These are phyloP conservation scores for Drosophila maculinotata DNA, from an alignment of 2,888 invertebrate species.

Conservation along the genomic window DNA sequence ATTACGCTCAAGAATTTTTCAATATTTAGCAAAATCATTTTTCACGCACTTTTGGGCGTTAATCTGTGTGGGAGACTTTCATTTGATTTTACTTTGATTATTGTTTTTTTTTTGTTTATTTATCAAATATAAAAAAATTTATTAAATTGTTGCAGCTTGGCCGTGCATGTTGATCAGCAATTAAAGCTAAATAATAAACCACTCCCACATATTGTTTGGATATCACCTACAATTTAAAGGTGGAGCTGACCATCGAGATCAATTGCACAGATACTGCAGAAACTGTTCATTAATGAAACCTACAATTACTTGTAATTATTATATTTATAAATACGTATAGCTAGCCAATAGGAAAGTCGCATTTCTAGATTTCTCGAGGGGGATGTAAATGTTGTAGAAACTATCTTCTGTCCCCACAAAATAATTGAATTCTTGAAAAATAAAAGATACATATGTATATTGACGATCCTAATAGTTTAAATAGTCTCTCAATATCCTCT, in stretches of 20 bases:
- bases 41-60: conserved; percentile 21
- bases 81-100: conserved; percentile 9
- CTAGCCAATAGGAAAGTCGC: too few relatives aligned
- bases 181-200: conserved; percentile 18
- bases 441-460: too few relatives aligned
- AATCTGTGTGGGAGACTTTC: neutral
- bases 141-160: conserved; percentile 4
- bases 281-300: neutral
- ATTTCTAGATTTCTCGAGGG: too few relatives aligned
- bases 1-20: conserved; percentile 24
- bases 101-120: neutral
- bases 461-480: too few relatives aligned
- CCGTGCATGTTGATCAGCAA: conserved; percentile 49
- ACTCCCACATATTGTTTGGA: conserved; percentile 12
- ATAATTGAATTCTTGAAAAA: too few relatives aligned
- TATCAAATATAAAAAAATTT: neutral
- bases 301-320: neutral
- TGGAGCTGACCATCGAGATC: conserved; percentile 28
- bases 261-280: neutral
- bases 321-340: neutral
- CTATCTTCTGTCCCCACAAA: too few relatives aligned
- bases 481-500: too few relatives aligned
- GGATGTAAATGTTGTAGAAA: too few relatives aligned
- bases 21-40: conserved; percentile 31
- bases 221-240: conserved; percentile 53